Conservation (phyloP, 2,888 invertebrate species). For the Deilephila elpenor region DNA sequence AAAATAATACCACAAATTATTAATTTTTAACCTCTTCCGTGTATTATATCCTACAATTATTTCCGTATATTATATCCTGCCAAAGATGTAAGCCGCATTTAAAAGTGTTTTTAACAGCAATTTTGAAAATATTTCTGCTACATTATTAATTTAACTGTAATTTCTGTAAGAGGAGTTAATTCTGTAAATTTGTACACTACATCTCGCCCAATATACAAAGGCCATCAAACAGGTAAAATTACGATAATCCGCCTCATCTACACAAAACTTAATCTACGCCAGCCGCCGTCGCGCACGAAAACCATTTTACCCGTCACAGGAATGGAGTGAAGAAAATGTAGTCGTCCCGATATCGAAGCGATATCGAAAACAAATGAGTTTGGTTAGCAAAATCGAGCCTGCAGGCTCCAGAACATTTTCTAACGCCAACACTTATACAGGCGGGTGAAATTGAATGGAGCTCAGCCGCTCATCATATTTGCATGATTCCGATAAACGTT, state of each 20-base stretch:
- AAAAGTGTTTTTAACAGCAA: no score
- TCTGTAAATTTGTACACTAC: no score
- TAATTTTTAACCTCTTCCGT: no score
- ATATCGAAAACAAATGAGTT: slow-evolving; percentile 63
- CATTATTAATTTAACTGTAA: no score
- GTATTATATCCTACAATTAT: no score
- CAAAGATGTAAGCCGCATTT: no score
- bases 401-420: slow-evolving; percentile 17
- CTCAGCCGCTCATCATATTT: slow-evolving; percentile 11
- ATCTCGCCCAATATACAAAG: no score
- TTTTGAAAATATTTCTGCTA: no score
- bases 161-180: no score
- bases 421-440: slow-evolving; percentile 18
- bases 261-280: slow-evolving; percentile 40
- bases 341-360: slow-evolving; percentile 49
- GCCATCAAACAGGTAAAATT: no score
- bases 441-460: slow-evolving; percentile 16
- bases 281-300: slow-evolving; percentile 42
- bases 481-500: slow-evolving; percentile 10
- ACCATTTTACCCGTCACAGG: slow-evolving; percentile 51
- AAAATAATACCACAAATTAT: no score
- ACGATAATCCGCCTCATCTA: slow-evolving; percentile 11
- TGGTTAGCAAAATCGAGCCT: slow-evolving; percentile 49
- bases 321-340: slow-evolving; percentile 60
- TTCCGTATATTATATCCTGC: no score